phyloP scores from a whole-genome alignment of 2,113 vertebrate genomes.

The Dasyurus viverrinus region DNA sequence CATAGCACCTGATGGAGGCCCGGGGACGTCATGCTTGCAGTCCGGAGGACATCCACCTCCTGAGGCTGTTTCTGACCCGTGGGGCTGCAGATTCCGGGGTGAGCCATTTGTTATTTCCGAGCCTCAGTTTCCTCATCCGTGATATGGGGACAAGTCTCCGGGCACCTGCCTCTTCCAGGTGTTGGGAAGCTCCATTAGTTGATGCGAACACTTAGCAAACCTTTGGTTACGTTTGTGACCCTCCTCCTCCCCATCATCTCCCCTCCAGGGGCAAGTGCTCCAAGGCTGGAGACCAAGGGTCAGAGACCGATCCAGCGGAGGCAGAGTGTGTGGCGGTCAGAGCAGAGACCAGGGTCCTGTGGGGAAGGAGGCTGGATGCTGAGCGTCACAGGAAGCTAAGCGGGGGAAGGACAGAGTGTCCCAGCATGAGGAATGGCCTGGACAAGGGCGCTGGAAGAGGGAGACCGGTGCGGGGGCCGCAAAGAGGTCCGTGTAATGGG shows the following conservation, averaged over 20 bases:
- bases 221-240: no score
- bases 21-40: no score
- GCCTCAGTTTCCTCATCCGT: not conserved
- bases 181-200: not conserved
- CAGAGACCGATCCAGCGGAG: no score
- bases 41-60: not conserved
- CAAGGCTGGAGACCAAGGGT: no score
- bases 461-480: no score
- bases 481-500: not conserved
- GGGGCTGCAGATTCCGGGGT: no score
- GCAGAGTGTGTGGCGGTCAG: not conserved
- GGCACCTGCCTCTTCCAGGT: not conserved
- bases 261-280: no score
- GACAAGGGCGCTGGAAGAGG: no score
- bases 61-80: no score
- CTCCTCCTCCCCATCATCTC: no score
- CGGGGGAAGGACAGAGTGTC: not conserved
- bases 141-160: not conserved
- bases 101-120: not conserved
- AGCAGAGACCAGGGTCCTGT: accelerated
- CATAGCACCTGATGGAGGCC: no score
- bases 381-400: not conserved
- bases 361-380: not conserved
- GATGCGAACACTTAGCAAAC: no score
- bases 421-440: not conserved